These are phyloP conservation scores for Gallinago stenura DNA, from an alignment of 2,797 vertebrate species.

Conservation along the genomic window DNA sequence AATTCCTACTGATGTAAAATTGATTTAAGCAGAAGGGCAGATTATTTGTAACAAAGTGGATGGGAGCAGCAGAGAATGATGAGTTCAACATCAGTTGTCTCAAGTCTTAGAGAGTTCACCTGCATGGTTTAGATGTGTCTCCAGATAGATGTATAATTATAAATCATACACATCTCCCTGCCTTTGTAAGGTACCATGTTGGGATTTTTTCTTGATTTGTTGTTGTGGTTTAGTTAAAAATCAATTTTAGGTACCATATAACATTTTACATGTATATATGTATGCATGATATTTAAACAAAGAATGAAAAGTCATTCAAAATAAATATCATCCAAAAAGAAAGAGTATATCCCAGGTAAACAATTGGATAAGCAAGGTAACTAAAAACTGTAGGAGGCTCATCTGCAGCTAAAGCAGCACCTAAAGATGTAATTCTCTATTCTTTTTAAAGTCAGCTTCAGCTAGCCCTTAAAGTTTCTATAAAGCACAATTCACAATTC, in stretches of 20 bases:
- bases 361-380: background rate
- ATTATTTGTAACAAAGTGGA: background rate
- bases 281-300: background rate
- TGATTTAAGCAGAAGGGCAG: background rate
- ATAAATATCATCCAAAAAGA: background rate
- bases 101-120: background rate
- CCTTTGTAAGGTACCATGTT: background rate
- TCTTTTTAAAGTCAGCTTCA: conserved; percentile 9
- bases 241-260: background rate
- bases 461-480: conserved; percentile 1
- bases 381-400: background rate
- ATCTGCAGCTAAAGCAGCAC: background rate
- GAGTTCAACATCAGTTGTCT: background rate
- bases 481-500: conserved; percentile 16
- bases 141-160: background rate
- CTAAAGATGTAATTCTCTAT: conserved; percentile 8
- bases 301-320: background rate
- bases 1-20: background rate
- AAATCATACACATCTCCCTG: background rate
- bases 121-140: background rate
- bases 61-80: background rate
- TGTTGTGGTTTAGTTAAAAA: background rate
- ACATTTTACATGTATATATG: background rate
- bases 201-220: background rate
- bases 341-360: background rate